Evolutionary conservation across 2,797 vertebrate genomes (phyloP).

Genomic region (Melanotaenia maccullochi): DNA sequence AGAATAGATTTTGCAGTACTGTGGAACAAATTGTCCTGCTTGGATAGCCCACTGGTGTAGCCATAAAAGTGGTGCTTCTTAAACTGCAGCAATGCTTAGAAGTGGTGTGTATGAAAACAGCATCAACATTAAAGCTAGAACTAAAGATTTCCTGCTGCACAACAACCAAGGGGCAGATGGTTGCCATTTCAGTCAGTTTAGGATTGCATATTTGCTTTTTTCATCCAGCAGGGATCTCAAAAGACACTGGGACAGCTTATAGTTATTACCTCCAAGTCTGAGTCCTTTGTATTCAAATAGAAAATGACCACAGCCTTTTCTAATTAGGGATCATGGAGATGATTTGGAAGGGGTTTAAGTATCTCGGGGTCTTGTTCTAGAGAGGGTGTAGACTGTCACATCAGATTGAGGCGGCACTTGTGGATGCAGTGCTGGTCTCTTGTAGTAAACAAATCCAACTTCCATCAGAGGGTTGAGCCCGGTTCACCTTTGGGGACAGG

Average conservation of each 20-base stretch:
- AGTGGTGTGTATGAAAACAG: background rate
- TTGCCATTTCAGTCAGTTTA: background rate
- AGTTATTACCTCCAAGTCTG: background rate
- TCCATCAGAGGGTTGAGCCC: too few species aligned
- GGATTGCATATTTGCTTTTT: background rate
- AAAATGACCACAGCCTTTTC: background rate
- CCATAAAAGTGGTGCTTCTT: background rate
- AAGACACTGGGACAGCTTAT: background rate
- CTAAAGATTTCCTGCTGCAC: background rate
- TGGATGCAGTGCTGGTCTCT: background rate
- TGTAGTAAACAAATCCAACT: background rate
- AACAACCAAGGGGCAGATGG: background rate
- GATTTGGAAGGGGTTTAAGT: background rate
- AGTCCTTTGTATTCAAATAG: background rate
- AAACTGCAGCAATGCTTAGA: background rate
- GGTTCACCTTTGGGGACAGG: background rate
- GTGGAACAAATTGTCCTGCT: background rate
- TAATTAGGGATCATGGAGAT: background rate
- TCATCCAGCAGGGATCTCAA: background rate
- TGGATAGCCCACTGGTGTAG: background rate
- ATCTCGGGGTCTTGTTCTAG: background rate
- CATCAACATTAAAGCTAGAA: background rate
- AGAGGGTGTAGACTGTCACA: background rate
- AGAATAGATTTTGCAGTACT: background rate
- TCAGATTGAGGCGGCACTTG: background rate